phyloP scores from a whole-genome alignment of 2,888 invertebrate species.

The Eilema depressum region DNA sequence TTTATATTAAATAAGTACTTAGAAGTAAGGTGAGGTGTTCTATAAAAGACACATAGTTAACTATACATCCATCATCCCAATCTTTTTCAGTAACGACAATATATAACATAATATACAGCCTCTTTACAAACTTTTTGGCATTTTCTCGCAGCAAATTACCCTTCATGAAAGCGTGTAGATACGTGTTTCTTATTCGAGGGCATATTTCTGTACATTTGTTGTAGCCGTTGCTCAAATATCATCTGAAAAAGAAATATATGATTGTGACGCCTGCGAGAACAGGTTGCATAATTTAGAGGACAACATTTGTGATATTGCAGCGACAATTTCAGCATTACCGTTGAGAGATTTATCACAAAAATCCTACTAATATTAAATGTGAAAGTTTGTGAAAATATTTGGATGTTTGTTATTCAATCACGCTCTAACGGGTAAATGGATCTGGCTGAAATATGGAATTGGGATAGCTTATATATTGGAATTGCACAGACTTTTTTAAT shows the following conservation, averaged over 20 bases:
- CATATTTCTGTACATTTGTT: slow-evolving; percentile 26
- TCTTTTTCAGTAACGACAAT: not conserved
- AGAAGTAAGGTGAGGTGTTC: too few species aligned
- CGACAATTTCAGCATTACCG: not conserved
- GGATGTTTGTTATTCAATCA: too few species aligned
- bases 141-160: slow-evolving; percentile 16
- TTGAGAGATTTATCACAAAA: not conserved
- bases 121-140: not conserved
- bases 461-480: too few species aligned
- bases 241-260: slow-evolving; percentile 26
- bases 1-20: too few species aligned
- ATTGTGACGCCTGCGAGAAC: slow-evolving; percentile 7
- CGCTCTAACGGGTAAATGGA: too few species aligned
- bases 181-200: slow-evolving; percentile 10
- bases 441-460: too few species aligned
- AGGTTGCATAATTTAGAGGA: slow-evolving; percentile 6
- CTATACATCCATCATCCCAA: not conserved
- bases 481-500: too few species aligned
- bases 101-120: not conserved
- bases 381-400: too few species aligned
- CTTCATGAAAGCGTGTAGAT: not conserved
- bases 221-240: slow-evolving; percentile 16
- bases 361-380: too few species aligned
- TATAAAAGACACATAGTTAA: not conserved
- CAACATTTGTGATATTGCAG: not conserved